Conservation (phyloP, 2,797 vertebrate genomes). For the Microctenopoma stevenorrisi region DNA sequence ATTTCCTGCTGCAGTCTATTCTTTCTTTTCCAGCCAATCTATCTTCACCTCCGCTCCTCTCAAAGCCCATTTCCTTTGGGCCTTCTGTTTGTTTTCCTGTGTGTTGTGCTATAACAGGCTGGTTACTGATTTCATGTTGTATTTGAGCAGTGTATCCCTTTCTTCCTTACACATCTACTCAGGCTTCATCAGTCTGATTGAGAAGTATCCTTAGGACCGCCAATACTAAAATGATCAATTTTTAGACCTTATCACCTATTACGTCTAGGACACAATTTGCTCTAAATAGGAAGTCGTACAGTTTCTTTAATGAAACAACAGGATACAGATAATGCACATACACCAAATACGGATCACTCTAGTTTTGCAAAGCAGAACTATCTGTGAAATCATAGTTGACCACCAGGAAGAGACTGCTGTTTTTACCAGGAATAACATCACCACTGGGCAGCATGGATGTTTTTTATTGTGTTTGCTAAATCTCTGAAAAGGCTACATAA, state of each 20-base stretch:
- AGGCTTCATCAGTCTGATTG: too few relatives aligned
- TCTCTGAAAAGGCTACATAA: neutral
- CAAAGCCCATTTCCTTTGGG: constrained; percentile 2
- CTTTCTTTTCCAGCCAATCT: constrained; percentile 15
- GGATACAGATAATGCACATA: too few relatives aligned
- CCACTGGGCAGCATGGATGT: neutral
- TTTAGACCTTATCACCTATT: too few relatives aligned
- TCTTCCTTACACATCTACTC: too few relatives aligned
- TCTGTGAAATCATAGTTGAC: constrained; percentile 1
- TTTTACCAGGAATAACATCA: constrained; percentile 14
- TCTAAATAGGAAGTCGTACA: too few relatives aligned
- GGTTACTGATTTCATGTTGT: too few relatives aligned
- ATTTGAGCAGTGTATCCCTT: too few relatives aligned
- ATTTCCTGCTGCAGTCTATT: constrained; percentile 18
- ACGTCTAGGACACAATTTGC: too few relatives aligned
- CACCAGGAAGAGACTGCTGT: neutral
- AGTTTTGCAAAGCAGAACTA: neutral
- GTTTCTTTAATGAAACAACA: too few relatives aligned
- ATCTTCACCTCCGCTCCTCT: constrained; percentile 2
- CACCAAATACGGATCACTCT: neutral
- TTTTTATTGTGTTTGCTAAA: neutral
- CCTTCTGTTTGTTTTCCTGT: neutral
- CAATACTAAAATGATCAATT: too few relatives aligned
- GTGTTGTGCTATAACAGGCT: neutral
- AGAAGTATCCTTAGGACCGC: too few relatives aligned